Evolutionary conservation across 92 coral and sea anemone species (phyloP), one percentile per base, ranked within the genome.

Genomic region (Bergia sp.): DNA sequence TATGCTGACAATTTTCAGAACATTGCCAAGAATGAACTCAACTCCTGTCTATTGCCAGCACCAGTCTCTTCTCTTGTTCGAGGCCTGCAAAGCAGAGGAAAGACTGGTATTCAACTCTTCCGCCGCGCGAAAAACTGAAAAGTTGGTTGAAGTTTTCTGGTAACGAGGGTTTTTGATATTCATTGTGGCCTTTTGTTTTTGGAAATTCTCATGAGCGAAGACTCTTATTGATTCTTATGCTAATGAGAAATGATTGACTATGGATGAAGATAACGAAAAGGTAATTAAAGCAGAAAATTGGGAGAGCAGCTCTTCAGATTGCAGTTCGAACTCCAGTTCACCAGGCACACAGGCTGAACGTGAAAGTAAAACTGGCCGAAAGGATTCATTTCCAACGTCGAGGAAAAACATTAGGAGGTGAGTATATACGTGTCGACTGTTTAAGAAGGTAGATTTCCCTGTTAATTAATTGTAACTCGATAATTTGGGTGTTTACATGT

Each of bases 401-500:
- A 79, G 65, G 43, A 79, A 50, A 53, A 79, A 79, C 67, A 66
- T 79, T 21, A 43, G 82, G 16, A 79, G 82, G 82, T 79, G 82
- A 20, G 82, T 77, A 39, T 45, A 45, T 47, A 39, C 8, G 1
- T 61, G 0, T 16, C 20, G 29, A 21, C 29, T 61, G 23, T 61
- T 20, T 61, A 61, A 61, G 69, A 21, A 61, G 69, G 69, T 61
- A 61, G 29, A 23, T 15, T 3, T 61, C 23, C 29, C 3, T 5
- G 5, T 18, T 18, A 61, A 21, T 21, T 4, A 61, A 61, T 4
- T 61, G 69, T 61, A 18, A 61, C 69, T 16, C 29, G 4, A 61
- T 4, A 61, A 3, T 61, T 61, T 37, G 16, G 39, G 43, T 73
- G 15, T 73, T 73, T 29, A 73, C 37, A 3, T 73, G 76, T 36